Evolutionary conservation across 2,113 vertebrate genomes (phyloP).

Genomic region (Callospermophilus lateralis): DNA sequence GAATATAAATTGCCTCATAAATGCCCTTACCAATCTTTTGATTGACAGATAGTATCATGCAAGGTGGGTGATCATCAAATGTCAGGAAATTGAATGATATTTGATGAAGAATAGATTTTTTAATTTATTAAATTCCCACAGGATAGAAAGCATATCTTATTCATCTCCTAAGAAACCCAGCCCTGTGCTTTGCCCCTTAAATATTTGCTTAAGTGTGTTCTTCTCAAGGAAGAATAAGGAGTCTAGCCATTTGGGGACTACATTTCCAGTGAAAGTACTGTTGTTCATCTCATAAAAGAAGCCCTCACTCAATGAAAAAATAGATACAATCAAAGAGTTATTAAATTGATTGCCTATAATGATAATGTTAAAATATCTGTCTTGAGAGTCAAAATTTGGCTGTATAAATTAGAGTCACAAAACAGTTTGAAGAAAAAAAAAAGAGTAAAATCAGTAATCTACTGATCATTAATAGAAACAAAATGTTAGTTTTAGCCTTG

Average conservation of each 20-base stretch:
- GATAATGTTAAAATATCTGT: slow-evolving; percentile 43
- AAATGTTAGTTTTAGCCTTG: slow-evolving; percentile 69
- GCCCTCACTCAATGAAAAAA: neutral
- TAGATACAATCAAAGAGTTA: slow-evolving; percentile 24
- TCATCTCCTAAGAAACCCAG: slow-evolving; percentile 1
- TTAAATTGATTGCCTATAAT: slow-evolving; percentile 20
- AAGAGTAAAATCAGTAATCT: neutral
- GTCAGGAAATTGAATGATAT: slow-evolving; percentile 75
- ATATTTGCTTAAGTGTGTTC: slow-evolving; percentile 52
- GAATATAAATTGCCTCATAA: slow-evolving; percentile 84
- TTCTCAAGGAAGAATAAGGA: neutral
- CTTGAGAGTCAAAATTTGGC: neutral
- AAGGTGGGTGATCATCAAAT: slow-evolving; percentile 78
- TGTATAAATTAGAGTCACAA: slow-evolving; percentile 49
- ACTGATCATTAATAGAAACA: slow-evolving; percentile 36
- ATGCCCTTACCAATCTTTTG: slow-evolving; percentile 75
- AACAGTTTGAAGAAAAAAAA: neutral
- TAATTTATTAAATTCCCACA: slow-evolving; percentile 65
- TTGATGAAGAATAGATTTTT: slow-evolving; percentile 72
- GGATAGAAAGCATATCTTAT: neutral
- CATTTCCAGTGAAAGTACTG: neutral
- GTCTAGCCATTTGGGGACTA: neutral
- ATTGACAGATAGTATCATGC: slow-evolving; percentile 78
- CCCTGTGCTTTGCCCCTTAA: neutral
- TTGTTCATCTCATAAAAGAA: slow-evolving; percentile 1